phyloP scores from a whole-genome alignment of 1,140 invertebrate genomes.

The Psix sp. region DNA sequence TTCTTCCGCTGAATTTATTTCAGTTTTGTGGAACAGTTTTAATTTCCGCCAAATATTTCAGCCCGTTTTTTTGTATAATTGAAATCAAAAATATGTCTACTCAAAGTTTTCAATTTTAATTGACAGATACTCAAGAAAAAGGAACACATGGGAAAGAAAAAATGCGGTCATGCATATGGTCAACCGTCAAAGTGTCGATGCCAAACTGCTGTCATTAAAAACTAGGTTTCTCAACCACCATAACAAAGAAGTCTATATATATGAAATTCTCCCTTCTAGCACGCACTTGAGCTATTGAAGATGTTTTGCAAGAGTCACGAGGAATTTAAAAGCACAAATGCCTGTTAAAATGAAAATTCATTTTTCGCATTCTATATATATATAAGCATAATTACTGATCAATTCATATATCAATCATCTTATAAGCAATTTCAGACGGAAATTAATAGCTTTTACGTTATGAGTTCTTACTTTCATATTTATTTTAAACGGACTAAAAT shows the following conservation, averaged over 20 bases:
- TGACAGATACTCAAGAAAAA: background rate
- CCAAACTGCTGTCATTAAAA: constrained; percentile 45
- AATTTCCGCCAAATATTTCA: too few relatives aligned
- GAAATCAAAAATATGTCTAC: background rate
- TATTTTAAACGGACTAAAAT: too few relatives aligned
- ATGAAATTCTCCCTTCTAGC: constrained; percentile 31
- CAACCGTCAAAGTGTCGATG: constrained; percentile 42
- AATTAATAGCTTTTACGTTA: too few relatives aligned
- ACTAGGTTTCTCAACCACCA: constrained; percentile 37
- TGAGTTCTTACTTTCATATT: too few relatives aligned
- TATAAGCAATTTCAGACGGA: too few relatives aligned
- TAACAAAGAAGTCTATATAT: constrained; percentile 40
- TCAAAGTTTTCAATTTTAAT: constrained; percentile 11
- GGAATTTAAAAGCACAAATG: constrained; percentile 32
- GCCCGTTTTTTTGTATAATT: too few relatives aligned
- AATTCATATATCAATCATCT: too few relatives aligned
- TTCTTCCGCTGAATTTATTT: background rate
- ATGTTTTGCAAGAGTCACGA: constrained; percentile 34
- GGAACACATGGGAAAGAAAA: constrained; percentile 29
- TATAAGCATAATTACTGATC: background rate
- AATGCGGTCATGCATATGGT: constrained; percentile 48
- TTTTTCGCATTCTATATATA: background rate
- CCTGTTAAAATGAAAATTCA: constrained; percentile 16
- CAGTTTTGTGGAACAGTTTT: too few relatives aligned
- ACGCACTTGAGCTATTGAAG: constrained; percentile 11